These are phyloP conservation scores for Ptyas mucosa DNA, from an alignment of 2,113 vertebrate species.

Conservation along the genomic window DNA sequence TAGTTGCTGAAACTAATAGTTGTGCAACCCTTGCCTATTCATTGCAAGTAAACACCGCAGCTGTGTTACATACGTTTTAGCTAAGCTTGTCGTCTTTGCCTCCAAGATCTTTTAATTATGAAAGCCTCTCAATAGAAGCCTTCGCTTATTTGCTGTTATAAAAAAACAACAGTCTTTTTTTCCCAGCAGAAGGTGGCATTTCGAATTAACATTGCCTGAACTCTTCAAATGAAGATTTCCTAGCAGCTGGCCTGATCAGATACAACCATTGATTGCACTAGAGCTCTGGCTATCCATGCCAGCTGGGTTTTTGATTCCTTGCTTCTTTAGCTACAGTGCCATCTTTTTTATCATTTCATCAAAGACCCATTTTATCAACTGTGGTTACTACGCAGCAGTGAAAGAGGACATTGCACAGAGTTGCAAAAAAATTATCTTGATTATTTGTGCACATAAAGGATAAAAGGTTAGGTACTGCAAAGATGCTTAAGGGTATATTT, in stretches of 20 bases:
- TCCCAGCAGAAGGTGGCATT: constrained; percentile 16
- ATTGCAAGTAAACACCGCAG: constrained; percentile 51
- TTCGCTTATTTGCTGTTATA: constrained; percentile 28
- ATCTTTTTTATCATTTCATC: background rate
- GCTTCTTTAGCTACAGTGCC: background rate
- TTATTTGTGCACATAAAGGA: background rate
- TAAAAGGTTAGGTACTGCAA: background rate
- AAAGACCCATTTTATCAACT: background rate
- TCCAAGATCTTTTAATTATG: constrained; percentile 41
- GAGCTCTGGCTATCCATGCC: background rate
- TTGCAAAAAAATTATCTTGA: background rate
- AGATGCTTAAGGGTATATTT: background rate
- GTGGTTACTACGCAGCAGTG: background rate
- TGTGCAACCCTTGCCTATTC: constrained; percentile 47
- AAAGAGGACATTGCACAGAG: background rate
- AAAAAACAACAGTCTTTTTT: background rate
- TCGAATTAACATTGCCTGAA: constrained; percentile 32
- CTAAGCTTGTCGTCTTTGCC: constrained; percentile 32
- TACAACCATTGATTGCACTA: background rate
- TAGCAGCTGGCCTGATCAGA: constrained; percentile 25
- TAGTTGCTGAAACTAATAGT: constrained; percentile 46
- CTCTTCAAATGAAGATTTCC: constrained; percentile 25
- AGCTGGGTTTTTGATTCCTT: background rate
- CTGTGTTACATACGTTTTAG: constrained; percentile 38
- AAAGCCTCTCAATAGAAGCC: constrained; percentile 19